phyloP scores from a whole-genome alignment of 2,113 vertebrate genomes.

The Lucifuga dentata region DNA sequence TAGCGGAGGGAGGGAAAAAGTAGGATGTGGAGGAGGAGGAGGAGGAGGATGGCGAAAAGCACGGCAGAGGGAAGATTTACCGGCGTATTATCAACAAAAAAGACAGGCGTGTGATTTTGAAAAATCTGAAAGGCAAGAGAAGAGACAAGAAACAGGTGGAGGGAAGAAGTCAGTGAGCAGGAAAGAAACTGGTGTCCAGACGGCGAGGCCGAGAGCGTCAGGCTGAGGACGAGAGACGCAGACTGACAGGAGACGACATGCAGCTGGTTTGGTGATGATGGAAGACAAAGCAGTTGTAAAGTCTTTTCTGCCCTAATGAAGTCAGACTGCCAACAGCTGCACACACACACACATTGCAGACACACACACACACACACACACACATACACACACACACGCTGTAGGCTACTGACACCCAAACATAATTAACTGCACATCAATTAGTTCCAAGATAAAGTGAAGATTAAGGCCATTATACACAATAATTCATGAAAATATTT shows the following conservation, averaged over 20 bases:
- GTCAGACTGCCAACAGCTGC: slow-evolving; percentile 4
- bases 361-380: slow-evolving; percentile 2
- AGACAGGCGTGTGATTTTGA: slow-evolving; percentile 3
- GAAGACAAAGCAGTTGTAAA: neutral
- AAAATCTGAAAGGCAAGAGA: neutral
- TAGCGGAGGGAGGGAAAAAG: neutral
- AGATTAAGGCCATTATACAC: too few relatives aligned
- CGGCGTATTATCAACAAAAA: neutral
- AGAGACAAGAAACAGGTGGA: slow-evolving; percentile 11
- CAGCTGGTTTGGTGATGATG: neutral
- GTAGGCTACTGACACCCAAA: slow-evolving; percentile 15
- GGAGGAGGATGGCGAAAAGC: neutral
- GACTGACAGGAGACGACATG: neutral
- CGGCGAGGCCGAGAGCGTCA: too few relatives aligned
- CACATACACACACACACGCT: slow-evolving; percentile 26
- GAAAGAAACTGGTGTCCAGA: too few relatives aligned
- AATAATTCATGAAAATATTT: too few relatives aligned
- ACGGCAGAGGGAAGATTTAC: too few relatives aligned
- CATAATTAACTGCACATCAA: slow-evolving; percentile 28
- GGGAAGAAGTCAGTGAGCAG: neutral
- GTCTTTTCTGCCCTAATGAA: slow-evolving; percentile 23
- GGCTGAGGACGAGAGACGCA: too few relatives aligned
- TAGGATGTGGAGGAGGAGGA: neutral
- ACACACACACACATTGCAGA: slow-evolving; percentile 11
- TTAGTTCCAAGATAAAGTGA: slow-evolving; percentile 21